Percentiles rank a stretch among this genome's conserved stretches.
These are phyloP conservation scores for Melanotaenia pygmaea DNA, from an alignment of 2,797 vertebrate genomes.

Conservation along the genomic window DNA sequence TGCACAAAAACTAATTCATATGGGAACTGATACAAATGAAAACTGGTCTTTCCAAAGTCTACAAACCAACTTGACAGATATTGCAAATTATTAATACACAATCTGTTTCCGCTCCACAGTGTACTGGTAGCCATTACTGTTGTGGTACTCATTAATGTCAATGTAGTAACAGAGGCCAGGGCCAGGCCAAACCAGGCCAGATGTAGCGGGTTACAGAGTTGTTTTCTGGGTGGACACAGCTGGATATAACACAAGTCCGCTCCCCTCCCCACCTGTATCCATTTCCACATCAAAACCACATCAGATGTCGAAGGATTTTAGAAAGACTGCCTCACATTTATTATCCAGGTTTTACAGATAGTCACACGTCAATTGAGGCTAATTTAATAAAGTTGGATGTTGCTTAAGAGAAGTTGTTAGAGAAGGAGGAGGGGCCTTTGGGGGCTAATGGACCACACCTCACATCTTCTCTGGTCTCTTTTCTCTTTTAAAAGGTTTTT, in stretches of 20 bases:
- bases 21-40: not conserved
- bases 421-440: not conserved
- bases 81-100: slow-evolving; percentile 38
- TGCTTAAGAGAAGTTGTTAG: slow-evolving; percentile 22
- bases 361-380: slow-evolving; percentile 26
- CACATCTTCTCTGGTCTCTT: slow-evolving; percentile 23
- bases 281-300: slow-evolving; percentile 73
- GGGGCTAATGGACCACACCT: slow-evolving; percentile 44
- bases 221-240: slow-evolving; percentile 50
- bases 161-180: slow-evolving; percentile 54
- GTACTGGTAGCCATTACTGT: slow-evolving; percentile 68
- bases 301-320: slow-evolving; percentile 55
- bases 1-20: slow-evolving; percentile 19
- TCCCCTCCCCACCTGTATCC: slow-evolving; percentile 50
- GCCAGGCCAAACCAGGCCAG: slow-evolving; percentile 66
- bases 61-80: slow-evolving; percentile 40
- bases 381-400: slow-evolving; percentile 40
- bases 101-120: slow-evolving; percentile 26
- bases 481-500: slow-evolving; percentile 18
- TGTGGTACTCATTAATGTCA: slow-evolving; percentile 70
- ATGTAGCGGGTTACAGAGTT: slow-evolving; percentile 67
- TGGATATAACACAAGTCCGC: slow-evolving; percentile 62
- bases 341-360: slow-evolving; percentile 51
- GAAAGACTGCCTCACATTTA: slow-evolving; percentile 41
- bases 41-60: slow-evolving; percentile 14